Evolutionary conservation across 2,888 invertebrate genomes (phyloP).

Genomic region (Agonopterix subpropinquella): DNA sequence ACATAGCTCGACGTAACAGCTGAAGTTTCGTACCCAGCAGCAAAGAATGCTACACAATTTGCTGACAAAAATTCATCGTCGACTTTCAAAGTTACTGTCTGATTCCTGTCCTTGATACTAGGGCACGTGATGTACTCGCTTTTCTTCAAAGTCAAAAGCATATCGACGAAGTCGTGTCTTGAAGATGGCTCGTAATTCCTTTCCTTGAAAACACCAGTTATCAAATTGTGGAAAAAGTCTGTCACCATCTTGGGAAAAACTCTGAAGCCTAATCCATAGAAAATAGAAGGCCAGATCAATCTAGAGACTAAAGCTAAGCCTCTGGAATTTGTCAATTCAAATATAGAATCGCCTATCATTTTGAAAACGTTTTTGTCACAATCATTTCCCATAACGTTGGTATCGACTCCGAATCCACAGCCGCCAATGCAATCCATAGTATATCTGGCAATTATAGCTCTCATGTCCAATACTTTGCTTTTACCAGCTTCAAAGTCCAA

Average conservation of each 20-base stretch:
- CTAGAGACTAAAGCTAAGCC: constrained; percentile 23
- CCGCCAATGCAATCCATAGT: constrained; percentile 42
- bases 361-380: constrained; percentile 25
- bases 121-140: constrained; percentile 29
- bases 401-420: constrained; percentile 30
- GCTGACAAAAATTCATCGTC: constrained; percentile 61
- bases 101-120: constrained; percentile 20
- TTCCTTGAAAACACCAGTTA: constrained; percentile 27
- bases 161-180: constrained; percentile 43
- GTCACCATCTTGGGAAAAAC: constrained; percentile 24
- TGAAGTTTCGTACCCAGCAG: constrained; percentile 47
- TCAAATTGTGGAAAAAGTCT: constrained; percentile 28
- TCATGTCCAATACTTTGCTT: constrained; percentile 19
- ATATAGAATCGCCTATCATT: constrained; percentile 25
- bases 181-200: constrained; percentile 24
- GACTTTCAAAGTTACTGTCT: constrained; percentile 28
- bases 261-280: constrained; percentile 31
- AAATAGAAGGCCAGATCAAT: constrained; percentile 36
- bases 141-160: constrained; percentile 31
- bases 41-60: constrained; percentile 69
- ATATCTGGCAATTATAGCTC: constrained; percentile 24
- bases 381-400: constrained; percentile 19
- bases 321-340: constrained; percentile 20
- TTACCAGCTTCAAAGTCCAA: constrained; percentile 18
- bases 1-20: constrained; percentile 30